Conservation (phyloP, 2,797 vertebrate genomes). For the Anguilla megastoma region DNA sequence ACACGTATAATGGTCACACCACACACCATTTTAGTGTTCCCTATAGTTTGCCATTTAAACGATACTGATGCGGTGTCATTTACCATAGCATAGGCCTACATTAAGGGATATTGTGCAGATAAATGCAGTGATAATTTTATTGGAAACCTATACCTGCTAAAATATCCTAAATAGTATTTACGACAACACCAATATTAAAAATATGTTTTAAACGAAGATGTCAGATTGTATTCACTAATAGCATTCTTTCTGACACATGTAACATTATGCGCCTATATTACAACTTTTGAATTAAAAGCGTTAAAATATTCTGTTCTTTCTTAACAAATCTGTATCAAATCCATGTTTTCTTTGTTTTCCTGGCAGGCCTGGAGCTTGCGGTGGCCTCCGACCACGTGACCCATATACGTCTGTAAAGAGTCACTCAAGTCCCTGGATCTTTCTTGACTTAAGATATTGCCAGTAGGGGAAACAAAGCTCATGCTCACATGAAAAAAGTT, state of each 20-base stretch:
- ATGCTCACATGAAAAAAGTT: slow-evolving; percentile 26
- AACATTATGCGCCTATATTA: not conserved
- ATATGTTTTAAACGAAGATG: not conserved
- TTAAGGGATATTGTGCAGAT: not conserved
- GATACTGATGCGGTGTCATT: not conserved
- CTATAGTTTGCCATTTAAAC: not conserved
- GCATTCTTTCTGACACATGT: not conserved
- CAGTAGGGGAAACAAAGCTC: slow-evolving; percentile 42
- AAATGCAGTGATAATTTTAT: not conserved
- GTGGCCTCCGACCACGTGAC: slow-evolving; percentile 55
- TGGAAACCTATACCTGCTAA: not conserved
- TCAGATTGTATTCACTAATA: not conserved
- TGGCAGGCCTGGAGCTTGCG: slow-evolving; percentile 18
- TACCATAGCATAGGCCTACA: not conserved
- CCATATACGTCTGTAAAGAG: slow-evolving; percentile 36
- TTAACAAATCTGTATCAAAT: not conserved
- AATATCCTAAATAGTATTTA: not conserved
- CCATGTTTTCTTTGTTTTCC: slow-evolving; percentile 30
- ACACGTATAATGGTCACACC: not conserved
- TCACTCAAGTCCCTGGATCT: slow-evolving; percentile 40
- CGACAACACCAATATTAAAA: not conserved
- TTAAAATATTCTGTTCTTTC: not conserved
- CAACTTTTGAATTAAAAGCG: not conserved
- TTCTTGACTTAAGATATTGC: slow-evolving; percentile 25
- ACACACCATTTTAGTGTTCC: not conserved